Evolutionary conservation across 2,797 vertebrate genomes (phyloP).

Genomic region (Myoxocephalus aenaeus): DNA sequence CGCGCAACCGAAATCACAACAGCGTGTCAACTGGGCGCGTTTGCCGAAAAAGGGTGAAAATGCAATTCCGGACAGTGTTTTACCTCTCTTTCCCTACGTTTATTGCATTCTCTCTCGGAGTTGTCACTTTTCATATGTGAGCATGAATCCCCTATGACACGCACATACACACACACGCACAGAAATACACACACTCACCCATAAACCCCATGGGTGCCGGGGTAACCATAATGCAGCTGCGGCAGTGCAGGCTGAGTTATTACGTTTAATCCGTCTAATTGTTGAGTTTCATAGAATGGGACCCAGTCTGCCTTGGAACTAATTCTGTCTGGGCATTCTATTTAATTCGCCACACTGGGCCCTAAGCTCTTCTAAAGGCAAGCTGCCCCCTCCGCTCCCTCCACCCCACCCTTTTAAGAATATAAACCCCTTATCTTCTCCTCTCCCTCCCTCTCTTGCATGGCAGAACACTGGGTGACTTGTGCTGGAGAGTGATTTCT

Average conservation of each 20-base stretch:
- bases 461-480: conserved; percentile 83
- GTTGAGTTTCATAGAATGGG: conserved; percentile 81
- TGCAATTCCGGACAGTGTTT: conserved; percentile 30
- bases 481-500: conserved; percentile 84
- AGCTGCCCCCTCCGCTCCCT: conserved; percentile 61
- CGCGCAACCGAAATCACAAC: conserved; percentile 39
- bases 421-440: conserved; percentile 86
- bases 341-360: conserved; percentile 86
- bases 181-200: conserved; percentile 19
- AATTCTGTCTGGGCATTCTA: conserved; percentile 87
- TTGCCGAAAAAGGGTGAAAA: conserved; percentile 11
- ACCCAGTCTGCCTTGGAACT: conserved; percentile 84
- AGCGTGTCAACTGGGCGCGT: conserved; percentile 22
- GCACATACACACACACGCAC: conserved; percentile 13
- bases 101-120: conserved; percentile 56
- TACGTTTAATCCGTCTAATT: conserved; percentile 84
- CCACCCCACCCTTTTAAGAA: conserved; percentile 77
- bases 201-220: conserved; percentile 58
- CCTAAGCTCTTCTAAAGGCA: conserved; percentile 82
- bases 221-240: conserved; percentile 79
- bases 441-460: conserved; percentile 65
- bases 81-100: conserved; percentile 41
- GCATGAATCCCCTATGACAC: conserved; percentile 45
- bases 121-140: conserved; percentile 70
- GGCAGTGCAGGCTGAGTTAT: conserved; percentile 75